Conservation (phyloP, 2,888 invertebrate species). For the Sphaerophoria rueppellii region DNA sequence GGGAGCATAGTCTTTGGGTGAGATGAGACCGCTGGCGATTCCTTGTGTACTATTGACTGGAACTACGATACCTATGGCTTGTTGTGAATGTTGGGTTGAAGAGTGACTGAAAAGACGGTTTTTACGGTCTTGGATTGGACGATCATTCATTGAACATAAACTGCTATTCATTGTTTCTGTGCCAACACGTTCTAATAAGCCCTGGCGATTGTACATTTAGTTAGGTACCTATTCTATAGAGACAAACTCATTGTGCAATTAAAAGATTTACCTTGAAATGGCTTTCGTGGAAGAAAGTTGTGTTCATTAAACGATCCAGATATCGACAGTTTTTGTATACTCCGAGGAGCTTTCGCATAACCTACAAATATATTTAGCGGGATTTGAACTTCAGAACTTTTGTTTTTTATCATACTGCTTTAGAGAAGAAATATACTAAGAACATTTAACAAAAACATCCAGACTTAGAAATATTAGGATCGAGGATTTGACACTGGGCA, state of each 20-base stretch:
- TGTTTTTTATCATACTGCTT: no score
- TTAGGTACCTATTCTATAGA: background rate
- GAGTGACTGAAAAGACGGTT: conserved; percentile 77
- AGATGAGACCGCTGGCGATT: conserved; percentile 37
- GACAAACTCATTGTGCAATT: no score
- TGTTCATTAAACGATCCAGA: conserved; percentile 92
- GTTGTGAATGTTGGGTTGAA: conserved; percentile 68
- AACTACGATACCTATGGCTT: conserved; percentile 68
- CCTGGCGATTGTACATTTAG: conserved; percentile 81
- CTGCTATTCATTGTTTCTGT: conserved; percentile 86
- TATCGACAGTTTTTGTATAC: conserved; percentile 94
- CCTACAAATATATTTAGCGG: conserved; percentile 78
- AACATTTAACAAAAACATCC: no score
- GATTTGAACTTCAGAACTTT: no score
- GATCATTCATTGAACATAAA: conserved; percentile 83
- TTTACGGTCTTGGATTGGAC: conserved; percentile 89
- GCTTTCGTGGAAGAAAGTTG: conserved; percentile 92
- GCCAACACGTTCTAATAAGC: conserved; percentile 88
- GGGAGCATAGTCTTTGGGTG: conserved; percentile 76
- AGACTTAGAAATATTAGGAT: no score
- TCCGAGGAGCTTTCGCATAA: conserved; percentile 90
- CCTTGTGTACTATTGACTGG: conserved; percentile 71
- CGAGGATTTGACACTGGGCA: no score
- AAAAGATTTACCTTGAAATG: conserved; percentile 86
- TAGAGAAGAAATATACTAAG: no score